Conservation (phyloP, 1,140 invertebrate species). For the Rhyzopertha dominica region DNA sequence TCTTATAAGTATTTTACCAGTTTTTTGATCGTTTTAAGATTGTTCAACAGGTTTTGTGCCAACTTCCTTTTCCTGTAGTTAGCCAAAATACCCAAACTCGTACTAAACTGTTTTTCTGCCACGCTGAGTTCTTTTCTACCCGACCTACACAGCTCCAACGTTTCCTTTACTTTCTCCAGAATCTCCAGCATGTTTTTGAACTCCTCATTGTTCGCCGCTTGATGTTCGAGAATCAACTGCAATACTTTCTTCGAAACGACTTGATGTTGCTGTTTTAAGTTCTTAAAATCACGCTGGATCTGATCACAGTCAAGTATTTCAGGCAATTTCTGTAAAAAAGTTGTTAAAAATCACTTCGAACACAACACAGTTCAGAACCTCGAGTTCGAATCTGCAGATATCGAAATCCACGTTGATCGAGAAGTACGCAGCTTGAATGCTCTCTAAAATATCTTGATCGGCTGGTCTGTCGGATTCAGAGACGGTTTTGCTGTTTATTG, state of each 20-base stretch:
- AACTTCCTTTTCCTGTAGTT: slow-evolving; percentile 83
- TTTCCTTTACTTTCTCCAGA: slow-evolving; percentile 65
- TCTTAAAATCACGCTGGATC: slow-evolving; percentile 62
- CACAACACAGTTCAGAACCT: slow-evolving; percentile 43
- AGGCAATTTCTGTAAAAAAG: slow-evolving; percentile 56
- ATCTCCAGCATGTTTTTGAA: slow-evolving; percentile 76
- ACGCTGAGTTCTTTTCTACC: slow-evolving; percentile 66
- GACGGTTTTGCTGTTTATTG: slow-evolving; percentile 41
- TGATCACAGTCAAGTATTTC: slow-evolving; percentile 57
- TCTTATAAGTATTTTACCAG: slow-evolving; percentile 53
- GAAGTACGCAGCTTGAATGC: slow-evolving; percentile 66
- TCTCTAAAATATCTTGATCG: slow-evolving; percentile 71
- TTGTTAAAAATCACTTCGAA: neutral
- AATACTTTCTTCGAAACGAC: slow-evolving; percentile 89
- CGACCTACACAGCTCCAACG: slow-evolving; percentile 64
- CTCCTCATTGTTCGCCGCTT: slow-evolving; percentile 76
- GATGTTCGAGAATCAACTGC: slow-evolving; percentile 85
- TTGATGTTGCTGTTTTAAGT: slow-evolving; percentile 67
- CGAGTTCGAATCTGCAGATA: slow-evolving; percentile 61
- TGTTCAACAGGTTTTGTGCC: slow-evolving; percentile 69
- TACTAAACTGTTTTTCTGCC: slow-evolving; percentile 76
- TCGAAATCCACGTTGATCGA: slow-evolving; percentile 56
- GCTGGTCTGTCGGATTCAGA: slow-evolving; percentile 51
- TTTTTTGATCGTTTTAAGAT: slow-evolving; percentile 75
- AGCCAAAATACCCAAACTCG: slow-evolving; percentile 79